Percentiles rank a stretch among this genome's conserved stretches.
Conservation (phyloP, 2,113 vertebrate genomes). For the Condylura cristata region DNA sequence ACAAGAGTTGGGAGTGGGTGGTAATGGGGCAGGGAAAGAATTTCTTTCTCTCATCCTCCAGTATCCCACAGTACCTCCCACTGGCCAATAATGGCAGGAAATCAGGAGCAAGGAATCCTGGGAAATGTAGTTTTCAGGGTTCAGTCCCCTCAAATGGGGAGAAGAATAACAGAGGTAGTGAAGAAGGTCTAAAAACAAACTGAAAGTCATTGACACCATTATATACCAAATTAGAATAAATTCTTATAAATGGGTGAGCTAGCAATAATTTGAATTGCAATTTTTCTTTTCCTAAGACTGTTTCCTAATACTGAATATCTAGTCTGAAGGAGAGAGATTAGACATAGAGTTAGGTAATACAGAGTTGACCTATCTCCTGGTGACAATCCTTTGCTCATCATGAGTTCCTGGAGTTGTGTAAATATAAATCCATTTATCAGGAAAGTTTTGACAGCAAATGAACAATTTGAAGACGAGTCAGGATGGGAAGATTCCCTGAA, state of each 20-base stretch:
- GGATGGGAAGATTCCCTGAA: background rate
- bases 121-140: background rate
- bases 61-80: background rate
- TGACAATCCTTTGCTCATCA: background rate
- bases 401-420: background rate
- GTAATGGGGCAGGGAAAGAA: accelerated
- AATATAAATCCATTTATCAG: background rate
- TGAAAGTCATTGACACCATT: background rate
- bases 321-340: background rate
- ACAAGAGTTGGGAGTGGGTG: background rate
- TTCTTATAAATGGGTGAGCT: background rate
- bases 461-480: accelerated
- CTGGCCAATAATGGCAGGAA: background rate
- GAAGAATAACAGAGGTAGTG: background rate
- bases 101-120: background rate
- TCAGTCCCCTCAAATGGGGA: background rate
- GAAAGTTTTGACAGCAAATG: background rate
- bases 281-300: constrained; percentile 14
- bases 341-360: background rate
- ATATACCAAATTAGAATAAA: background rate
- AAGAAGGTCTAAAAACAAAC: background rate
- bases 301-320: background rate
- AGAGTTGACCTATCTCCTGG: background rate
- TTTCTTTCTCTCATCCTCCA: background rate
- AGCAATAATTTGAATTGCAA: constrained; percentile 4